Conservation (phyloP, 2,113 vertebrate species). For the Mustela lutreola region DNA sequence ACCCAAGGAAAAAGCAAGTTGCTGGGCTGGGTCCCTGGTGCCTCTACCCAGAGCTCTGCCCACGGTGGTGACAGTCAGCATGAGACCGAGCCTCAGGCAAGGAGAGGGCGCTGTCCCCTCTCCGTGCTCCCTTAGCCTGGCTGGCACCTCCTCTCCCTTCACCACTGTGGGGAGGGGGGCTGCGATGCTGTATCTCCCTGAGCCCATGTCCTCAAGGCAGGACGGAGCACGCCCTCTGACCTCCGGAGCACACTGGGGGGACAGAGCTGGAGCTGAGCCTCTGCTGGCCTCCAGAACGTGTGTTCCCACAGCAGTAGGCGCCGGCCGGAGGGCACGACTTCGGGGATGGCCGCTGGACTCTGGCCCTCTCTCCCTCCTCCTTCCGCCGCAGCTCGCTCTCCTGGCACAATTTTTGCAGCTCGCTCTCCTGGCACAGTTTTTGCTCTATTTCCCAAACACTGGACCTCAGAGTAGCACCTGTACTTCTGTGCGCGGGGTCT, state of each 20-base stretch:
- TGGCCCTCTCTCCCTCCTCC: fast-evolving
- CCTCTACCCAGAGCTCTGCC: not conserved
- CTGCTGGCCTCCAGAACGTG: not conserved
- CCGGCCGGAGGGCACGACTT: fast-evolving
- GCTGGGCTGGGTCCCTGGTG: not conserved
- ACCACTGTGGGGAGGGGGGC: no score
- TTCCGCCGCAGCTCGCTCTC: not conserved
- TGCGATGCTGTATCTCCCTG: fast-evolving
- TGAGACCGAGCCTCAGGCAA: fast-evolving
- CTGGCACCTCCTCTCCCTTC: not conserved
- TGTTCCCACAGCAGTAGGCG: fast-evolving
- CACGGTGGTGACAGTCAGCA: fast-evolving
- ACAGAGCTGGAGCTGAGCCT: not conserved
- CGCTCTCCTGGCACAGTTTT: fast-evolving
- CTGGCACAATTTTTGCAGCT: no score
- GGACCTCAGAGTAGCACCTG: fast-evolving
- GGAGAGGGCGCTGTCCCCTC: fast-evolving
- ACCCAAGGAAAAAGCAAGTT: not conserved
- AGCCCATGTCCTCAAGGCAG: not conserved
- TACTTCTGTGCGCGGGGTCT: fast-evolving
- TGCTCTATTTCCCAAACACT: no score
- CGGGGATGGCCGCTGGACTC: fast-evolving
- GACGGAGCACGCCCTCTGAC: not conserved
- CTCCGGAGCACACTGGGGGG: not conserved
- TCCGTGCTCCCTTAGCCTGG: fast-evolving